A percentile compares a stretch with the other conserved stretches of the same genome.
Evolutionary conservation across 2,113 vertebrate genomes (phyloP).

Genomic region (Anolis carolinensis): DNA sequence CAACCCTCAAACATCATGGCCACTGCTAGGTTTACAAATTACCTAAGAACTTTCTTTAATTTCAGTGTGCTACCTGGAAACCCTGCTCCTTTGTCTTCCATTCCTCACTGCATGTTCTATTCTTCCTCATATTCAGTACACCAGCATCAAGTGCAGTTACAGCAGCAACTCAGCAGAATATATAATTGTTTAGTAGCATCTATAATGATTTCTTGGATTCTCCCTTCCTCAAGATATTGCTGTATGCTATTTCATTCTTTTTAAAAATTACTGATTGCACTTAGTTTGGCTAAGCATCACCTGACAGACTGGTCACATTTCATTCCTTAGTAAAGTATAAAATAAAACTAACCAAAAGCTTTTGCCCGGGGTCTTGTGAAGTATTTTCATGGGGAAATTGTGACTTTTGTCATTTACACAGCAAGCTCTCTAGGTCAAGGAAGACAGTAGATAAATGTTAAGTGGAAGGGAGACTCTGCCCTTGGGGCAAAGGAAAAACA

Average conservation of each 20-base stretch:
- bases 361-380: slow-evolving; percentile 42
- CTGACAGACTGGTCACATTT: slow-evolving; percentile 46
- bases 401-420: slow-evolving; percentile 56
- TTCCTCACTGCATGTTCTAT: not conserved
- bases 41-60: not conserved
- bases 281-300: slow-evolving; percentile 46
- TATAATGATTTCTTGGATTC: not conserved
- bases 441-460: slow-evolving; percentile 60
- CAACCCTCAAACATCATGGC: too few species aligned
- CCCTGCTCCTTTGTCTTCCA: not conserved
- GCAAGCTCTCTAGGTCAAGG: slow-evolving; percentile 58
- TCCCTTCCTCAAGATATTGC: not conserved
- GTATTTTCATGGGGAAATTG: slow-evolving; percentile 57
- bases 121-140: not conserved
- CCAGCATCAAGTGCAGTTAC: not conserved
- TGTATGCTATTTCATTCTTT: not conserved
- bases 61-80: not conserved
- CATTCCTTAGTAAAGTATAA: slow-evolving; percentile 25
- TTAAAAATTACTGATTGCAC: slow-evolving; percentile 39
- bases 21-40: not conserved
- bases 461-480: slow-evolving; percentile 44
- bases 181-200: not conserved
- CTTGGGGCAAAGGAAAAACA: slow-evolving; percentile 41
- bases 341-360: not conserved
- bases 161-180: slow-evolving; percentile 27